These are phyloP conservation scores for Aricia artaxerxes DNA, from an alignment of 2,888 invertebrate species.

Conservation along the genomic window DNA sequence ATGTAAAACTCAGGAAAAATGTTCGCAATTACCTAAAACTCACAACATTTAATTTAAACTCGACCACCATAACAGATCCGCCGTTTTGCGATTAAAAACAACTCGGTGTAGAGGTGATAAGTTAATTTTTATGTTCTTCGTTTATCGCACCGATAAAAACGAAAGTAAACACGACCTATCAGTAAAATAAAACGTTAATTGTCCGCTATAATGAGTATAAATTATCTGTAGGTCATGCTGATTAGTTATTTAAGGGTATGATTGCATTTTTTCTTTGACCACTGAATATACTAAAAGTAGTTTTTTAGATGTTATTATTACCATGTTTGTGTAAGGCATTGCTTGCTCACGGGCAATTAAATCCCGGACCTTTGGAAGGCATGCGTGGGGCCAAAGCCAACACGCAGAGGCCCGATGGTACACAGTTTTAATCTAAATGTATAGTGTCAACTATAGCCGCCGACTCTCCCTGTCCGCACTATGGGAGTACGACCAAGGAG, in stretches of 20 bases:
- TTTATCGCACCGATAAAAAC: constrained; percentile 20
- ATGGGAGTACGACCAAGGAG: no score
- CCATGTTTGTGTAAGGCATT: no score
- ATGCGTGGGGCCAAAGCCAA: no score
- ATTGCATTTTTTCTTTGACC: neutral
- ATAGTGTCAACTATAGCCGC: no score
- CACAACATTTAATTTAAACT: neutral
- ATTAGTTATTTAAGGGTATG: constrained; percentile 33
- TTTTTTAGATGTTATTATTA: no score
- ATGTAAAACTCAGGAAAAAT: neutral
- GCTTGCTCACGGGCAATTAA: no score
- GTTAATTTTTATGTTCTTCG: constrained; percentile 24
- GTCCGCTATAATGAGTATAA: constrained; percentile 69
- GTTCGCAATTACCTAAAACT: neutral
- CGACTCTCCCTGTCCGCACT: no score
- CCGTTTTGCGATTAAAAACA: constrained; percentile 6
- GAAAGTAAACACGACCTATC: constrained; percentile 52
- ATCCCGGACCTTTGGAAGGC: no score
- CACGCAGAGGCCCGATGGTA: no score
- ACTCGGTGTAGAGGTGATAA: constrained; percentile 13
- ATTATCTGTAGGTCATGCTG: constrained; percentile 62
- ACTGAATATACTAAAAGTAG: neutral
- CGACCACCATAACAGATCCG: neutral
- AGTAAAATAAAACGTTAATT: constrained; percentile 67
- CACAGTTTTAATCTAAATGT: no score